These are phyloP conservation scores for Antigone vipio DNA, from an alignment of 2,113 vertebrate species.

Conservation along the genomic window DNA sequence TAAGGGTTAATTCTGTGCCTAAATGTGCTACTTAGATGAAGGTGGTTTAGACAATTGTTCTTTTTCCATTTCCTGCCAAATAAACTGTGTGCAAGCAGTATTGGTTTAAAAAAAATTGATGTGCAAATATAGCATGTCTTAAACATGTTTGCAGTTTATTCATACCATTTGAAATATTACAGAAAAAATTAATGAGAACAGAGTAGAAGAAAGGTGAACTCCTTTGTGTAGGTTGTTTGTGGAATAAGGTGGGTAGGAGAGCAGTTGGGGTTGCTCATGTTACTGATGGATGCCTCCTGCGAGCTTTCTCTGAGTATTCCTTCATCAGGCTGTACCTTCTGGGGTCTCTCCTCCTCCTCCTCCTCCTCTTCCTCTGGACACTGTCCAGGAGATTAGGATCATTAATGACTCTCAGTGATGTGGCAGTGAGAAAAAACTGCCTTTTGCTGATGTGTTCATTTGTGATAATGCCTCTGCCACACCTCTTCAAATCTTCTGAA, in stretches of 20 bases:
- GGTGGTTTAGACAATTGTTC: background rate
- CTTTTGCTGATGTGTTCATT: background rate
- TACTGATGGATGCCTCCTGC: background rate
- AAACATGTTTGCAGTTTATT: constrained; percentile 10
- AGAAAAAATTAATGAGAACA: background rate
- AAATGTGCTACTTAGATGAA: background rate
- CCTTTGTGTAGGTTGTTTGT: background rate
- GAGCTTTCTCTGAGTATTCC: background rate
- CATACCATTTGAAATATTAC: background rate
- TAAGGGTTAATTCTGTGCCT: constrained; percentile 1
- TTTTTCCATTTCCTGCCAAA: background rate
- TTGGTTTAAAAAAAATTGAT: background rate
- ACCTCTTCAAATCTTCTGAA: background rate
- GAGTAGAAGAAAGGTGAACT: background rate
- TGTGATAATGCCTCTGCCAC: background rate
- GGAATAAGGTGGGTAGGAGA: background rate
- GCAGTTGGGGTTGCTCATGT: background rate
- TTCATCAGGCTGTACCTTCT: background rate
- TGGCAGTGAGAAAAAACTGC: background rate
- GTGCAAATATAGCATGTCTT: background rate
- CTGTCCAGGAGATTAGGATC: background rate
- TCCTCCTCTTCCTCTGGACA: background rate
- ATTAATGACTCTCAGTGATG: background rate
- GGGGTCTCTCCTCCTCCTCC: background rate
- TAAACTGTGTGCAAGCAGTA: background rate